Evolutionary conservation across 2,113 vertebrate species (phyloP).

Genomic region (Centrocercus urophasianus): DNA sequence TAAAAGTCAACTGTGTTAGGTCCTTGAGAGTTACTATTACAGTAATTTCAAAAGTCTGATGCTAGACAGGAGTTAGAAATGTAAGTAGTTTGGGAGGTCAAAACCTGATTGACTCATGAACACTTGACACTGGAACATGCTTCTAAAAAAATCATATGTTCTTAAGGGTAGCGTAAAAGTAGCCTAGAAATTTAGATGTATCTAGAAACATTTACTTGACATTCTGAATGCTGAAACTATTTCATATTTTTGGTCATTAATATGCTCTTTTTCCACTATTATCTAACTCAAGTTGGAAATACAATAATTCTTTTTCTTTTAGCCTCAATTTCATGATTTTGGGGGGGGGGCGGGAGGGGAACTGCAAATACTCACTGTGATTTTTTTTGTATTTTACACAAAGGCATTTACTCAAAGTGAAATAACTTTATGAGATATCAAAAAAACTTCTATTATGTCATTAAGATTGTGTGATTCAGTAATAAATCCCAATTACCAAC

Average conservation of each 20-base stretch:
- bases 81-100: background rate
- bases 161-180: background rate
- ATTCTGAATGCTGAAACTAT: background rate
- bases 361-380: conserved; percentile 23
- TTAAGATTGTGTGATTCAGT: conserved; percentile 26
- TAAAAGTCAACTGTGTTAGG: background rate
- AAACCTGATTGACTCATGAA: background rate
- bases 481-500: conserved; percentile 37
- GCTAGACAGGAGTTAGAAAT: background rate
- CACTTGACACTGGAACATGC: background rate
- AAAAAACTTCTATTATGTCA: background rate
- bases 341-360: no score
- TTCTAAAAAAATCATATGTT: background rate
- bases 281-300: background rate
- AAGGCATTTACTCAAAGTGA: conserved; percentile 16
- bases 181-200: background rate
- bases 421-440: conserved; percentile 15
- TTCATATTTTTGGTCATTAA: background rate
- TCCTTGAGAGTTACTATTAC: background rate
- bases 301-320: background rate
- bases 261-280: background rate
- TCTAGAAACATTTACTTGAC: background rate
- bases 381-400: conserved; percentile 37
- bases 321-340: background rate
- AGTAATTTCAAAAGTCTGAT: background rate